These are phyloP conservation scores for Neosilurus mollespiculum DNA, from an alignment of 2,797 vertebrate species.

Conservation along the genomic window DNA sequence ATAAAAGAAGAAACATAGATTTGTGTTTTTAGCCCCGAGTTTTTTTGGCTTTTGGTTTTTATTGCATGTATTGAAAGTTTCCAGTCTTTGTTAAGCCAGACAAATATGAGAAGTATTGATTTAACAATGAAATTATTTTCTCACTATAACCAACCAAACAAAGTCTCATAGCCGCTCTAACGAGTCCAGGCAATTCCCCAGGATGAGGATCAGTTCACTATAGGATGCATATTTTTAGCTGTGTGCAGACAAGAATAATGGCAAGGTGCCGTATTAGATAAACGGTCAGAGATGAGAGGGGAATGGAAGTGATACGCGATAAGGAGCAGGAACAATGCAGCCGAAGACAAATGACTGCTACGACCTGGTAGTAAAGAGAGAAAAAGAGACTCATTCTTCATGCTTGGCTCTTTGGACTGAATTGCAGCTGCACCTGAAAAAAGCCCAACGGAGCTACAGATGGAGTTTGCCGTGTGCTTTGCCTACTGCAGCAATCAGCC, in stretches of 20 bases:
- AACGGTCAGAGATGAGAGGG: constrained; percentile 28
- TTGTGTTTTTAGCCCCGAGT: neutral
- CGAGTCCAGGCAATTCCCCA: neutral
- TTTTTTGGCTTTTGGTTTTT: neutral
- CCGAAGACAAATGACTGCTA: constrained; percentile 42
- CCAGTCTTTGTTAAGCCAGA: neutral
- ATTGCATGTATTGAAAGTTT: neutral
- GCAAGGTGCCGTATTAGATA: constrained; percentile 25
- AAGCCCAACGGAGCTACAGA: constrained; percentile 31
- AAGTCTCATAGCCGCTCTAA: neutral
- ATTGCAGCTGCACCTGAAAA: constrained; percentile 21
- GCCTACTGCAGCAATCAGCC: neutral
- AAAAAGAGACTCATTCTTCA: constrained; percentile 26
- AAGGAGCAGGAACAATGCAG: constrained; percentile 29
- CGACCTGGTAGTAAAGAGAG: neutral
- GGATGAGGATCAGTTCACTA: neutral
- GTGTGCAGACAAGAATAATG: constrained; percentile 25
- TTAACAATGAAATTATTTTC: constrained; percentile 11
- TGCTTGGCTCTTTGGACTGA: constrained; percentile 33
- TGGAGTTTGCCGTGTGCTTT: neutral
- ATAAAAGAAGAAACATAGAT: neutral
- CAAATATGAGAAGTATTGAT: constrained; percentile 11
- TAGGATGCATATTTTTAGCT: constrained; percentile 32
- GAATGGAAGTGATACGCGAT: constrained; percentile 34
- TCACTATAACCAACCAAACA: constrained; percentile 9